Evolutionary conservation across 64 coral and sea anemone species (phyloP), one percentile per base, ranked within the genome.

Genomic region (Pocillopora verrucosa): DNA sequence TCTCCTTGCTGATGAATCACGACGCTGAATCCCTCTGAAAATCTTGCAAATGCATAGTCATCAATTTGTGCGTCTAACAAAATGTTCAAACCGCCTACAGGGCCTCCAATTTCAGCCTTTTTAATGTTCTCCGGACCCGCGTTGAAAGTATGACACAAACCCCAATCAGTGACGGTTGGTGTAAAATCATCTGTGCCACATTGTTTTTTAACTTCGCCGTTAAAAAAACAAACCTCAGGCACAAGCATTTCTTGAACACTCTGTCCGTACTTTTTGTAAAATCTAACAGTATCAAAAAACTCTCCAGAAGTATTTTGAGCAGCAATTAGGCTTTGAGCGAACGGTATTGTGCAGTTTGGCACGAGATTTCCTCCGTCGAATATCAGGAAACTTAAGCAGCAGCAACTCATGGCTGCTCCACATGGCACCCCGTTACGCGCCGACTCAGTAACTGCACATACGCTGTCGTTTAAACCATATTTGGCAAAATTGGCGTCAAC

Each of bases 361-460:
- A 85, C 73, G 19, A 84, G 77, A 11, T 19, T 37, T 1, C 30
- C 25, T 16, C 87, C 87, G 41, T 61, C 16, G 45, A 89, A 85
- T 5, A 68, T 0, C 57, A 85, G 6, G n/a, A 72, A 58, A 13
- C 15, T 67, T 58, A 85, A 51, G 56, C 87, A 96, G 13, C 89
- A 91, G 78, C 94, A 96, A 22, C 92, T 56, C 63, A 96, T 88
- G 64, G 94, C 90, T 9, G 92, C 74, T 9, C 94, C 94, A 86
- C 94, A 96, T 13, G 94, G 90, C 0, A 26, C 78, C 17, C 82
- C 90, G 0, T 69, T 76, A 77, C 94, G 91, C 11, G 92, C 87
- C 16, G 56, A 58, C 9, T 90, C 90, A 16, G 94, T 96, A 11
- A 87, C 87, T 59, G 56, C 67, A 70, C 94, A 96, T 17, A 91